These are phyloP conservation scores for Bibio marci DNA, from an alignment of 2,888 invertebrate species.

Conservation along the genomic window DNA sequence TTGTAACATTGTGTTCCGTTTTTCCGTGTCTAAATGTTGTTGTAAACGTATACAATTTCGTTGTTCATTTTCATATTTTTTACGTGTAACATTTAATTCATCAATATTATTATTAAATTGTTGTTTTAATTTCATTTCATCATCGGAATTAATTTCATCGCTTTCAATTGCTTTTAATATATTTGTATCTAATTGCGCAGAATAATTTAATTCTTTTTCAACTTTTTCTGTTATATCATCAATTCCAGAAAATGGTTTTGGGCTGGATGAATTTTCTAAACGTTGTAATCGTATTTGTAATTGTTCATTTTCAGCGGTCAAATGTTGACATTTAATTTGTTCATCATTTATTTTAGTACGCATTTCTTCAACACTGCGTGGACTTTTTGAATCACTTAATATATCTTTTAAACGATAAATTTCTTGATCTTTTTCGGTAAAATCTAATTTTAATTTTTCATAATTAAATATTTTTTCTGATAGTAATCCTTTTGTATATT, in stretches of 20 bases:
- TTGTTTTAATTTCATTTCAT: conserved; percentile 22
- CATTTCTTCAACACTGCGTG: conserved; percentile 34
- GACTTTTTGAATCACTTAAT: conserved; percentile 35
- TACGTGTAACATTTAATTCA: conserved; percentile 13
- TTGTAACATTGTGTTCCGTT: conserved; percentile 34
- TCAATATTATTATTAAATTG: conserved; percentile 1
- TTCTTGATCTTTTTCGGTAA: conserved; percentile 33
- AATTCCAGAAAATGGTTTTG: conserved; percentile 23
- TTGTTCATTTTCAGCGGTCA: conserved; percentile 22
- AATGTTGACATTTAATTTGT: conserved; percentile 26
- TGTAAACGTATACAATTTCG: conserved; percentile 38
- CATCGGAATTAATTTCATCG: conserved; percentile 20
- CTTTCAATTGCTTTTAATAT: conserved; percentile 39
- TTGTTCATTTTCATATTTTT: conserved; percentile 32
- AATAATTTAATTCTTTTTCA: conserved; percentile 39
- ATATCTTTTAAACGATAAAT: conserved; percentile 39
- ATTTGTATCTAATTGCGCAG: conserved; percentile 39
- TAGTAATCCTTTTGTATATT: conserved; percentile 34
- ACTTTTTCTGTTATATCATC: conserved; percentile 38
- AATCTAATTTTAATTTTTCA: conserved; percentile 23
- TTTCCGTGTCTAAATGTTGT: conserved; percentile 38
- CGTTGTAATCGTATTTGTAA: conserved; percentile 17
- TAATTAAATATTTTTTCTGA: conserved; percentile 27
- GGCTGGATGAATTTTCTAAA: conserved; percentile 18
- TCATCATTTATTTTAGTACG: conserved; percentile 34